A percentile compares a stretch with the other conserved stretches of the same genome.
phyloP scores from a whole-genome alignment of 2,888 invertebrate species.

The Phengaris arion region DNA sequence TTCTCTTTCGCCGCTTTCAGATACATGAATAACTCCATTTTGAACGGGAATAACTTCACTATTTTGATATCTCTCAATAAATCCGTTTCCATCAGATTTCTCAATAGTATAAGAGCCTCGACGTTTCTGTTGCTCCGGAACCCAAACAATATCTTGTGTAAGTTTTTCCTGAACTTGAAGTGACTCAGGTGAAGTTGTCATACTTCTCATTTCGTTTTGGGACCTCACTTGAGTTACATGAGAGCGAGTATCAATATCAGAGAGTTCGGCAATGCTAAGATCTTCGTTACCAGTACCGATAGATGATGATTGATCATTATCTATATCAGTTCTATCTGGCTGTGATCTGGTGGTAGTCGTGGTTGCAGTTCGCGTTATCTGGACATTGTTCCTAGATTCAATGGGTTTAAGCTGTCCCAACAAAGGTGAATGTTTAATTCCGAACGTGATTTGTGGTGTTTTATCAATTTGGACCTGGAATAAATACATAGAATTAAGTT shows the following conservation, averaged over 20 bases:
- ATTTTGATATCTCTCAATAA: slow-evolving; percentile 59
- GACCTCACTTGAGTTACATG: slow-evolving; percentile 63
- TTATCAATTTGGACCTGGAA: slow-evolving; percentile 60
- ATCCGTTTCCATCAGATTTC: slow-evolving; percentile 55
- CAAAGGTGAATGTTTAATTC: slow-evolving; percentile 92
- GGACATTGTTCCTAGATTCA: slow-evolving; percentile 45
- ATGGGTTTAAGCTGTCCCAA: slow-evolving; percentile 75
- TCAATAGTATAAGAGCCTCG: slow-evolving; percentile 73
- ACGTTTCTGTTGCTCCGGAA: slow-evolving; percentile 63
- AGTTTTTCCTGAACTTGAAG: slow-evolving; percentile 64
- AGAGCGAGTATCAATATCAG: slow-evolving; percentile 44
- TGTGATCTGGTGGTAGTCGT: slow-evolving; percentile 25
- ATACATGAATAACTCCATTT: slow-evolving; percentile 57
- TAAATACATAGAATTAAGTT: background rate
- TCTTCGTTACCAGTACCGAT: slow-evolving; percentile 25
- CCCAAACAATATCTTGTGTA: slow-evolving; percentile 68
- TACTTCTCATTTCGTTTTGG: slow-evolving; percentile 59
- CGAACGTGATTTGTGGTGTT: slow-evolving; percentile 83
- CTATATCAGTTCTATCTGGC: slow-evolving; percentile 31
- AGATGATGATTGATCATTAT: background rate
- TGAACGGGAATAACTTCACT: slow-evolving; percentile 63
- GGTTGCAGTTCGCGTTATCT: slow-evolving; percentile 35
- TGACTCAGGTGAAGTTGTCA: slow-evolving; percentile 65
- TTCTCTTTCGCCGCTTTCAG: slow-evolving; percentile 58
- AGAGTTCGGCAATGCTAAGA: background rate